These are phyloP conservation scores for Cremastobaeus sp. DNA, from an alignment of 2,888 invertebrate species.

Conservation along the genomic window DNA sequence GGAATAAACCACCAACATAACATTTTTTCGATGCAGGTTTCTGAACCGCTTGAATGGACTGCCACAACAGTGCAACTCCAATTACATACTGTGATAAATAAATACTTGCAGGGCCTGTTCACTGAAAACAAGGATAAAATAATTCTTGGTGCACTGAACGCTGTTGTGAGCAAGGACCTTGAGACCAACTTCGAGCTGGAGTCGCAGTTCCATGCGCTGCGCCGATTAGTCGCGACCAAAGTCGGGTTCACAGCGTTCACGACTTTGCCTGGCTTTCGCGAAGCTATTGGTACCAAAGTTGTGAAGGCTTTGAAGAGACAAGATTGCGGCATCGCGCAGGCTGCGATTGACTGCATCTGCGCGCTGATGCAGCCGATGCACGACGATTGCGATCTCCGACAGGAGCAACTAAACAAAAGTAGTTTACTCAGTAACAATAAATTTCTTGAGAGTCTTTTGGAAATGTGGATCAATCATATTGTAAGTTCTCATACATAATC, in stretches of 20 bases:
- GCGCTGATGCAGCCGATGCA: slow-evolving; percentile 99
- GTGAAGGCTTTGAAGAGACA: slow-evolving; percentile 93
- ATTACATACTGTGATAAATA: slow-evolving; percentile 69
- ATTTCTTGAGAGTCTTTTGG: slow-evolving; percentile 94
- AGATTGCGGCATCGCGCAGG: slow-evolving; percentile 94
- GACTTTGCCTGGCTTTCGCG: slow-evolving; percentile 92
- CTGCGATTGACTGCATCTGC: slow-evolving; percentile 97
- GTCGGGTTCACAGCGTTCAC: slow-evolving; percentile 98
- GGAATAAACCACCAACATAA: slow-evolving; percentile 21
- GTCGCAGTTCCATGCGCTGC: slow-evolving; percentile 95
- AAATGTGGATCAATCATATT: slow-evolving; percentile 97
- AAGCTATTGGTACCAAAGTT: slow-evolving; percentile 95
- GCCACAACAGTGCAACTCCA: slow-evolving; percentile 72
- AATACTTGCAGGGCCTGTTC: slow-evolving; percentile 89
- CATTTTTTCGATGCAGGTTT: slow-evolving; percentile 71
- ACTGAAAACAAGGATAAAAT: slow-evolving; percentile 99
- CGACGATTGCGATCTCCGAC: slow-evolving; percentile 95
- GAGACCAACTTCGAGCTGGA: slow-evolving; percentile 87
- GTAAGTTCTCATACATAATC: slow-evolving; percentile 80
- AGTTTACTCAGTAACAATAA: slow-evolving; percentile 93
- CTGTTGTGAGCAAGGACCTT: slow-evolving; percentile 86
- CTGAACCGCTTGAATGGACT: slow-evolving; percentile 75
- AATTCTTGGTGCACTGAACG: slow-evolving; percentile 92
- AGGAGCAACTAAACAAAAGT: slow-evolving; percentile 98
- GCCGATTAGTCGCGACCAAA: slow-evolving; percentile 97